Evolutionary conservation across 92 coral and sea anemone species (phyloP).

Genomic region (Bergia puertoricense): DNA sequence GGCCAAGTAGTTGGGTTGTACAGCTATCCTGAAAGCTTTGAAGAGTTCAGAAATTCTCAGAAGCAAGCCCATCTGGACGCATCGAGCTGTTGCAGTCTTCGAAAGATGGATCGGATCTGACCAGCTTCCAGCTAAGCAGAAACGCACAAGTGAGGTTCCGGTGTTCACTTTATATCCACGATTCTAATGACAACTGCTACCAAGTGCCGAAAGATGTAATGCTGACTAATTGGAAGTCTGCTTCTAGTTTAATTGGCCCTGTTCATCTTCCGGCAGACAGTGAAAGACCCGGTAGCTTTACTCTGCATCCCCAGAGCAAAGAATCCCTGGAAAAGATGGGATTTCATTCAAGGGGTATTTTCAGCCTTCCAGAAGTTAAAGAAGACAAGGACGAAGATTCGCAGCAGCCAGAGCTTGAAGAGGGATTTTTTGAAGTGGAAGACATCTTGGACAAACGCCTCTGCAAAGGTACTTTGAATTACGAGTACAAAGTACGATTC

Average conservation of each 20-base stretch:
- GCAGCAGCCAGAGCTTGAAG: constrained; percentile 27
- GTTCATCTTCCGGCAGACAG: constrained; percentile 38
- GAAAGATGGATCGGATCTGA: constrained; percentile 41
- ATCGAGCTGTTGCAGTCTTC: constrained; percentile 48
- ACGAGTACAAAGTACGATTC: constrained; percentile 47
- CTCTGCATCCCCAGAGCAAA: constrained; percentile 7
- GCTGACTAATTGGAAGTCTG: constrained; percentile 45
- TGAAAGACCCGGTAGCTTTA: constrained; percentile 27
- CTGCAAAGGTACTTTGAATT: constrained; percentile 46
- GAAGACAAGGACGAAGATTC: constrained; percentile 4
- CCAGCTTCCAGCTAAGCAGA: constrained; percentile 40
- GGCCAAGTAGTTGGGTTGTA: constrained; percentile 19
- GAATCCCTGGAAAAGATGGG: constrained; percentile 18
- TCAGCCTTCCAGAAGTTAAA: constrained; percentile 10
- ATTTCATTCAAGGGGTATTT: background rate
- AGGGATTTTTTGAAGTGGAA: constrained; percentile 53
- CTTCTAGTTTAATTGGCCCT: constrained; percentile 37
- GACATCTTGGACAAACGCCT: constrained; percentile 47
- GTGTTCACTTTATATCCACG: constrained; percentile 37
- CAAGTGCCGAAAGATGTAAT: constrained; percentile 47
- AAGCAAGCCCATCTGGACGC: constrained; percentile 55
- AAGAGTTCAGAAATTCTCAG: constrained; percentile 45
- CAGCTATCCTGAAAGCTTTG: constrained; percentile 32
- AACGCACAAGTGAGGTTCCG: constrained; percentile 31
- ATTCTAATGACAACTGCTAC: constrained; percentile 19